Evolutionary conservation across 2,797 vertebrate species (phyloP).

Genomic region (Ispidina picta): DNA sequence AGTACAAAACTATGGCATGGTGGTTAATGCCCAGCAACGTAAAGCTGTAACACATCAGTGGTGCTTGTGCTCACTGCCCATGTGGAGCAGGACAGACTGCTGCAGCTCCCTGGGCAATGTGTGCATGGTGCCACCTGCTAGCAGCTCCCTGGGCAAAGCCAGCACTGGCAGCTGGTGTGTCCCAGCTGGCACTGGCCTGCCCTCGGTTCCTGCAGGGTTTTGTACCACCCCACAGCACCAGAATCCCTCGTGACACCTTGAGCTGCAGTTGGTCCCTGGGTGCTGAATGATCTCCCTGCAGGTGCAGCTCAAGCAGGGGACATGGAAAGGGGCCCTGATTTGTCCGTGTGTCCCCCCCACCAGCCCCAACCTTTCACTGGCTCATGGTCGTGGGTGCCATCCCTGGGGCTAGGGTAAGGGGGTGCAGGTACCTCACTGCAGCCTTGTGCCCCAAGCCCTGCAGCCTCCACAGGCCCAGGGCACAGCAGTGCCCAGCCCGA

Average conservation of each 20-base stretch:
- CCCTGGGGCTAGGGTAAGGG: neutral
- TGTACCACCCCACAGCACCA: neutral
- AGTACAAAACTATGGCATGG: neutral
- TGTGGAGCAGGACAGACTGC: neutral
- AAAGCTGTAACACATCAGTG: neutral
- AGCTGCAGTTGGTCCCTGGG: accelerated
- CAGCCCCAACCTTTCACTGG: neutral
- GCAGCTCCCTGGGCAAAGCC: neutral
- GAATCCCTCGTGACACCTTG: accelerated
- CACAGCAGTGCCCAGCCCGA: neutral
- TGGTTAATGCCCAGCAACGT: neutral
- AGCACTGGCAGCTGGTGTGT: neutral
- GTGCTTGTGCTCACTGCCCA: accelerated
- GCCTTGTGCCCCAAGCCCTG: neutral
- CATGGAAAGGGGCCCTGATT: neutral
- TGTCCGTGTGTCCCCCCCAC: accelerated
- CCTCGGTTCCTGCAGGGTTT: accelerated
- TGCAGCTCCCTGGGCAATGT: neutral
- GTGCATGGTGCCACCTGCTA: neutral
- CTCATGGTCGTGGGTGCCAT: too few relatives aligned
- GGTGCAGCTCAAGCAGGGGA: neutral
- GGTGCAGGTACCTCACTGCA: accelerated
- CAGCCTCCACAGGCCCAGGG: accelerated
- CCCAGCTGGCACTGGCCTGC: neutral
- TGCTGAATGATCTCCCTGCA: accelerated